These are phyloP conservation scores for Onthophagus taurus DNA, from an alignment of 1,140 invertebrate species.

Conservation along the genomic window DNA sequence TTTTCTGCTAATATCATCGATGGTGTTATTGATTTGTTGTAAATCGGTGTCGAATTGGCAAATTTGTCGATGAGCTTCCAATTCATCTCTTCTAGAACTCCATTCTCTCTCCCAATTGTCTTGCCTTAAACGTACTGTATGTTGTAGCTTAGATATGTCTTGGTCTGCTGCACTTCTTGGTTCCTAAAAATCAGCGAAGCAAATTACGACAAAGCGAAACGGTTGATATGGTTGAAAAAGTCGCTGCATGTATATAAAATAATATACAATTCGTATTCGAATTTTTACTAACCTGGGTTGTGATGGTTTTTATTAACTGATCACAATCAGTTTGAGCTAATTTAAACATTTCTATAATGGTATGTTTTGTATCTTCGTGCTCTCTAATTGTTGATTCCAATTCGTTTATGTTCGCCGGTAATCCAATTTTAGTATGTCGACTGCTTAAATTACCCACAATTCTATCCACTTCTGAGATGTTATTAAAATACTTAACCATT, in stretches of 20 bases:
- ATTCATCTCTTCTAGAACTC: constrained; percentile 46
- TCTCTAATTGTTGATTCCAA: constrained; percentile 47
- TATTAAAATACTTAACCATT: constrained; percentile 59
- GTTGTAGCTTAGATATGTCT: constrained; percentile 61
- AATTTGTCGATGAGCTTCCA: constrained; percentile 56
- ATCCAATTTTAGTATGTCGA: constrained; percentile 15
- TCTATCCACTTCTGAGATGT: constrained; percentile 52
- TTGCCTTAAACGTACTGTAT: constrained; percentile 45
- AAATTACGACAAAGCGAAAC: background rate
- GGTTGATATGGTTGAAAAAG: no score
- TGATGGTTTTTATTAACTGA: constrained; percentile 52
- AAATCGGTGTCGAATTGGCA: constrained; percentile 65
- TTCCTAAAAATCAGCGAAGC: constrained; percentile 44
- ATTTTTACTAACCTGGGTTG: constrained; percentile 44
- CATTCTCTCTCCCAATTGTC: constrained; percentile 51
- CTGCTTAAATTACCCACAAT: constrained; percentile 22
- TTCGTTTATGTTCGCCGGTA: constrained; percentile 40
- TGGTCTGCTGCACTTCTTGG: constrained; percentile 52
- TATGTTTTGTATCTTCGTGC: constrained; percentile 48
- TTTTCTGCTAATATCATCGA: constrained; percentile 57
- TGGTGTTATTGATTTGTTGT: constrained; percentile 60
- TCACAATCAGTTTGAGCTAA: constrained; percentile 52
- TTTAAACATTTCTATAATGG: constrained; percentile 50
- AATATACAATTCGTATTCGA: background rate
- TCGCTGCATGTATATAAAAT: no score